Conservation (phyloP, 2,113 vertebrate genomes). For the Acinonyx jubatus region DNA sequence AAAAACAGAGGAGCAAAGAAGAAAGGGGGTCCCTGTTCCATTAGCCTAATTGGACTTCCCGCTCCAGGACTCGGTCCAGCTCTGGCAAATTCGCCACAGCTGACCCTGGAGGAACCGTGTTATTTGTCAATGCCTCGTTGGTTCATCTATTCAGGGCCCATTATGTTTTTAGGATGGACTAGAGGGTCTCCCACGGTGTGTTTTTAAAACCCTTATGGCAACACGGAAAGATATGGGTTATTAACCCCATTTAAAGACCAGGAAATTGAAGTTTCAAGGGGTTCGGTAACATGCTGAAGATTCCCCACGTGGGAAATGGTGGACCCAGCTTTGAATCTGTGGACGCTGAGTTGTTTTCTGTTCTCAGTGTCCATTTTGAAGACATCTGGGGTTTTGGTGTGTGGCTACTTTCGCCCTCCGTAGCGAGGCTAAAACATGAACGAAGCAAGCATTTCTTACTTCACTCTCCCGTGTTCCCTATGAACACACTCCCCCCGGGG, state of each 20-base stretch:
- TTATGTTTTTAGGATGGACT: background rate
- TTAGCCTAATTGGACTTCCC: constrained; percentile 54
- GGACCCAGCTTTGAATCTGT: background rate
- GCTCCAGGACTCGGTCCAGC: background rate
- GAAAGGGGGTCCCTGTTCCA: constrained; percentile 37
- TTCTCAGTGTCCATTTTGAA: background rate
- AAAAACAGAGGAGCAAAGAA: constrained; percentile 62
- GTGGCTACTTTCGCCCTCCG: background rate
- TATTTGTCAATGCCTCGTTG: background rate
- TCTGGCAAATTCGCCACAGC: background rate
- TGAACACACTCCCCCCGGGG: background rate
- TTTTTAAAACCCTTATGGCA: constrained; percentile 14
- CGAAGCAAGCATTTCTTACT: background rate
- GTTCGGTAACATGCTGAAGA: background rate
- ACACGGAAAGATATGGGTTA: background rate
- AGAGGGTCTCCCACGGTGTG: background rate
- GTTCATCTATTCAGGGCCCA: background rate
- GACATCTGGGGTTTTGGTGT: background rate
- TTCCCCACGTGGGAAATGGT: background rate
- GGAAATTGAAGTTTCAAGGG: constrained; percentile 52
- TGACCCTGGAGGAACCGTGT: constrained; percentile 14
- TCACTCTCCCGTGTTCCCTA: background rate
- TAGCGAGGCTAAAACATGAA: background rate
- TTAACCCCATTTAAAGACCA: constrained; percentile 37
- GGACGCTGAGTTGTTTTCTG: background rate